A percentile compares a stretch with the other conserved stretches of the same genome.
phyloP scores from a whole-genome alignment of 2,888 invertebrate species.

The Epicampocera succincta region DNA sequence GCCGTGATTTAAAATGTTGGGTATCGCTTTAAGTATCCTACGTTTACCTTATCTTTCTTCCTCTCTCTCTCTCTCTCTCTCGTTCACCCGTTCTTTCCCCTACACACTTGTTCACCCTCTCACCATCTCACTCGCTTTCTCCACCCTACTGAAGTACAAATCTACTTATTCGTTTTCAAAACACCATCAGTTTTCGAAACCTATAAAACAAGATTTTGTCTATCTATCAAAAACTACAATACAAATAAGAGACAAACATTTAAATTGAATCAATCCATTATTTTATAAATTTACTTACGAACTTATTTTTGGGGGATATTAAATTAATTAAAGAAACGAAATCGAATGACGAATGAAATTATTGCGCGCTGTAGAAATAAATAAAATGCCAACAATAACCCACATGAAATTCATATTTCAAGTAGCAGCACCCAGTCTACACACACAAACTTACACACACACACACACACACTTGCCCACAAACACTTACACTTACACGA shows the following conservation, averaged over 20 bases:
- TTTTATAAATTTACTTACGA: slow-evolving; percentile 27
- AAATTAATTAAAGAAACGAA: slow-evolving; percentile 50
- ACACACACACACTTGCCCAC: slow-evolving; percentile 43
- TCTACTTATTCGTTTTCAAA: no score
- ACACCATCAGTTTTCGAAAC: slow-evolving; percentile 8
- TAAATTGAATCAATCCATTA: slow-evolving; percentile 64
- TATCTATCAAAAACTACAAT: slow-evolving; percentile 13
- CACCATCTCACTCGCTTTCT: no score
- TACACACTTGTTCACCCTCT: no score
- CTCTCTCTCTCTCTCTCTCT: no score
- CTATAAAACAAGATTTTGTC: slow-evolving; percentile 2
- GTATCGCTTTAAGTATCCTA: no score
- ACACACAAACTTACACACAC: slow-evolving; percentile 32
- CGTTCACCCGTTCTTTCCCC: no score
- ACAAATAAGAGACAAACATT: slow-evolving; percentile 55
- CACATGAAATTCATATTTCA: slow-evolving; percentile 51
- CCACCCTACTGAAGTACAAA: no score
- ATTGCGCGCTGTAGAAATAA: slow-evolving; percentile 46
- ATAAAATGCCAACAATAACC: slow-evolving; percentile 38
- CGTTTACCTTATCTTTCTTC: no score
- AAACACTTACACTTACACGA: background rate
- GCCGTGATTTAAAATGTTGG: no score
- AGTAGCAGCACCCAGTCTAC: slow-evolving; percentile 10
- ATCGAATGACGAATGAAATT: slow-evolving; percentile 64
- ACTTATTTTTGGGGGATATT: slow-evolving; percentile 41